Conservation (phyloP, 2,888 invertebrate species). For the Cartodere bifasciata region DNA sequence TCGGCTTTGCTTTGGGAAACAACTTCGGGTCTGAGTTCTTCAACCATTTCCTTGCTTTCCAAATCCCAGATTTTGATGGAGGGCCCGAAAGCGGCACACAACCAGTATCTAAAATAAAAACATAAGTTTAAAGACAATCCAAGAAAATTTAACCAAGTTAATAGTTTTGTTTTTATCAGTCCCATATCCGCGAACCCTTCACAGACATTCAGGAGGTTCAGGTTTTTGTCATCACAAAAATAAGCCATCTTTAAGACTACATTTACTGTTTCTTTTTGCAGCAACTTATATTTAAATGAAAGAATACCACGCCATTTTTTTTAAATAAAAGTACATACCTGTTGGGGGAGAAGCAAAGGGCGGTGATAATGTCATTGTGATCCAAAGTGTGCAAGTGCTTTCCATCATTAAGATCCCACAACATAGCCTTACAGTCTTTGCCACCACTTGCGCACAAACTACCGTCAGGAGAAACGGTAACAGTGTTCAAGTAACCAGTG, state of each 20-base stretch:
- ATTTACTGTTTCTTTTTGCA: no score
- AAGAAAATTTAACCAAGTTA: neutral
- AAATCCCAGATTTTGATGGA: slow-evolving; percentile 99
- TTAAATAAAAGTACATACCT: slow-evolving; percentile 37
- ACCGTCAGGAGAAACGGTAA: slow-evolving; percentile 98
- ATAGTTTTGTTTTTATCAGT: slow-evolving; percentile 22
- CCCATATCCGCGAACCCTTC: slow-evolving; percentile 38
- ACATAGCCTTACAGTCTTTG: slow-evolving; percentile 98
- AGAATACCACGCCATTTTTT: neutral
- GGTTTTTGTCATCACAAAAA: slow-evolving; percentile 22
- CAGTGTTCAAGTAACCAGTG: slow-evolving; percentile 94
- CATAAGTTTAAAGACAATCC: neutral
- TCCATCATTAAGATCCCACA: slow-evolving; percentile 99
- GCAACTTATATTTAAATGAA: no score
- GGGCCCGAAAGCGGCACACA: slow-evolving; percentile 97
- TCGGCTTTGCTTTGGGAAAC: slow-evolving; percentile 74
- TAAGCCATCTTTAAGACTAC: slow-evolving; percentile 8
- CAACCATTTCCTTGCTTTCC: slow-evolving; percentile 98
- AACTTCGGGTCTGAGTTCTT: slow-evolving; percentile 95
- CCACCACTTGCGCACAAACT: slow-evolving; percentile 99
- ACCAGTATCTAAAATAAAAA: slow-evolving; percentile 81
- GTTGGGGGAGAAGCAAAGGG: slow-evolving; percentile 98
- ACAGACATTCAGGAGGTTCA: slow-evolving; percentile 30
- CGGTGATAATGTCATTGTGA: slow-evolving; percentile 96
- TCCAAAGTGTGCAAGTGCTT: slow-evolving; percentile 98